A percentile compares a stretch with the other conserved stretches of the same genome.
Conservation (phyloP, 2,888 invertebrate genomes). For the Cryptocheilus praepositus region DNA sequence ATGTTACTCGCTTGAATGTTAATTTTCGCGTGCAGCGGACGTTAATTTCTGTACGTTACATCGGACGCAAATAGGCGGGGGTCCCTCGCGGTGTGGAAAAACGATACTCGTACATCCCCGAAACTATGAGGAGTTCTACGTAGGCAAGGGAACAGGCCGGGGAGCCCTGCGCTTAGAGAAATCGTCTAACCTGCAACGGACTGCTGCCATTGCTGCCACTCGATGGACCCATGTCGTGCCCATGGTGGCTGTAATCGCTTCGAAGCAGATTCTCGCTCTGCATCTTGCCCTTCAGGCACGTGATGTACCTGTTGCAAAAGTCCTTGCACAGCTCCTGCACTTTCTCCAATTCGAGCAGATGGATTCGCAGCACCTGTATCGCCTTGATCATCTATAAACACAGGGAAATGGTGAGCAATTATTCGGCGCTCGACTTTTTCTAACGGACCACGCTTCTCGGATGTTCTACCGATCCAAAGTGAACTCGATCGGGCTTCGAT, state of each 20-base stretch:
- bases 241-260: slow-evolving; percentile 83
- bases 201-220: slow-evolving; percentile 74
- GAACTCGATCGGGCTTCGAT: too few species aligned
- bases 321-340: slow-evolving; percentile 96
- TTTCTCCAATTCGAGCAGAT: slow-evolving; percentile 93
- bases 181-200: slow-evolving; percentile 73
- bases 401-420: background rate
- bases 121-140: slow-evolving; percentile 70
- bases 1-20: too few species aligned
- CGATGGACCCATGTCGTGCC: slow-evolving; percentile 70
- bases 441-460: slow-evolving; percentile 11
- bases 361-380: slow-evolving; percentile 93
- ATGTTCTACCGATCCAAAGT: slow-evolving; percentile 15
- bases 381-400: slow-evolving; percentile 86
- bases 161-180: slow-evolving; percentile 44
- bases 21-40: too few species aligned
- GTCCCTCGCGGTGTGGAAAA: background rate
- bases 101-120: slow-evolving; percentile 56
- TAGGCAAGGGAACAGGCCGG: slow-evolving; percentile 65
- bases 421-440: slow-evolving; percentile 6
- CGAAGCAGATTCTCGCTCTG: slow-evolving; percentile 90
- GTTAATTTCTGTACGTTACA: too few species aligned
- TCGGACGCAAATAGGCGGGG: too few species aligned
- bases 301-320: slow-evolving; percentile 94
- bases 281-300: slow-evolving; percentile 93